A percentile compares a stretch with the other conserved stretches of the same genome.
These are phyloP conservation scores for Papilio protenor DNA, from an alignment of 2,888 invertebrate genomes.

Conservation along the genomic window DNA sequence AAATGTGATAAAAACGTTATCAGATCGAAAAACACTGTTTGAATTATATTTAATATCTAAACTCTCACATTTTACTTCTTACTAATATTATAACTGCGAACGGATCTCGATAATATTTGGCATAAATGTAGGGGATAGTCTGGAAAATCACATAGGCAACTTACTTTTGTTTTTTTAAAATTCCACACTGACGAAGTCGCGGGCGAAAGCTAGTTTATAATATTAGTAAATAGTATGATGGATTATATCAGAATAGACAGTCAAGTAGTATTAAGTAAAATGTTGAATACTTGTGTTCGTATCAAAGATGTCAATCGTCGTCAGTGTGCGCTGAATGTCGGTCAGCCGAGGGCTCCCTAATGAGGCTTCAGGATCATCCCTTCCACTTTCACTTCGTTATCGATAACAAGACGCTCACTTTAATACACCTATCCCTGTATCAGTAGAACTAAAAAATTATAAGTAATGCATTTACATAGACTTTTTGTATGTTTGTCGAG, in stretches of 20 bases:
- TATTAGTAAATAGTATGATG: no score
- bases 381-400: slow-evolving; percentile 1
- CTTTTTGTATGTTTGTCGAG: neutral
- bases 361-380: neutral
- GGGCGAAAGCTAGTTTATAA: no score
- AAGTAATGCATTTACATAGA: neutral
- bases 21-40: no score
- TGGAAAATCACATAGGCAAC: no score
- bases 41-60: no score
- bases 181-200: no score
- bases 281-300: neutral
- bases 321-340: neutral
- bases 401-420: neutral
- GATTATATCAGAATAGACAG: no score
- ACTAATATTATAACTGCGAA: no score
- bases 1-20: neutral
- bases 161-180: no score
- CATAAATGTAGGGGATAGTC: no score
- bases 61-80: no score
- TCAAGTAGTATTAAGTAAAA: neutral
- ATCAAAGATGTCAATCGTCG: neutral
- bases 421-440: neutral
- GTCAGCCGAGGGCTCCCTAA: neutral
- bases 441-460: neutral
- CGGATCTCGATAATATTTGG: no score